Evolutionary conservation across 2,888 invertebrate species (phyloP).

Genomic region (Scaptomyza caliginosa): DNA sequence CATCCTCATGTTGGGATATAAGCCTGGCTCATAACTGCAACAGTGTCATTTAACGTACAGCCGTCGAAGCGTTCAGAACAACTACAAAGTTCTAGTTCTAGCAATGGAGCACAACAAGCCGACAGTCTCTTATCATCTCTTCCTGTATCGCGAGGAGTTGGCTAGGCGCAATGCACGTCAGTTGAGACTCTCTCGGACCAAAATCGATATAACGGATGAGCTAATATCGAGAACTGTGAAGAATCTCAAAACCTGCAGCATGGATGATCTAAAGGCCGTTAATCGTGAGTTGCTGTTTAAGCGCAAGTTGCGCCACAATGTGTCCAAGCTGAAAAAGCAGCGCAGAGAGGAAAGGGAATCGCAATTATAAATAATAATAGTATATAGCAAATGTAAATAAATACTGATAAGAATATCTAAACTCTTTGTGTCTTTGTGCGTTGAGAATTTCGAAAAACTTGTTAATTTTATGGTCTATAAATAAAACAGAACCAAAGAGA

Average conservation of each 20-base stretch:
- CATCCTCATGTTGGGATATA: slow-evolving; percentile 26
- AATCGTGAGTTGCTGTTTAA: slow-evolving; percentile 70
- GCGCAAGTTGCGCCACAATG: slow-evolving; percentile 52
- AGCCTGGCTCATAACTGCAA: not conserved
- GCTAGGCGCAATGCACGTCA: slow-evolving; percentile 60
- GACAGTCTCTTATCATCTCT: slow-evolving; percentile 68
- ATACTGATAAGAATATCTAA: slow-evolving; percentile 43
- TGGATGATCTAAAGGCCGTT: slow-evolving; percentile 69
- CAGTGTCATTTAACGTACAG: slow-evolving; percentile 39
- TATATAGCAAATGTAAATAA: slow-evolving; percentile 40
- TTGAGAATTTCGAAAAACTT: slow-evolving; percentile 52
- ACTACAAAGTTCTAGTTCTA: too few relatives aligned
- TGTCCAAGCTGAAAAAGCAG: slow-evolving; percentile 54
- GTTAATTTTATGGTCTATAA: slow-evolving; percentile 57
- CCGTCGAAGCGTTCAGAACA: slow-evolving; percentile 18
- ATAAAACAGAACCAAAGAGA: slow-evolving; percentile 16
- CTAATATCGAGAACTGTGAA: slow-evolving; percentile 63
- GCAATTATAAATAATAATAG: not conserved
- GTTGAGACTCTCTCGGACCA: slow-evolving; percentile 59
- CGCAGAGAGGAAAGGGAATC: slow-evolving; percentile 12
- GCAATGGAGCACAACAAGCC: slow-evolving; percentile 65
- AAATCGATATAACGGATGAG: slow-evolving; percentile 71
- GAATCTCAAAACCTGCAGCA: slow-evolving; percentile 67
- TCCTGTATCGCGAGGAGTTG: slow-evolving; percentile 64
- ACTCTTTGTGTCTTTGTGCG: slow-evolving; percentile 27